These are phyloP conservation scores for Turritopsis dohrnii DNA, from an alignment of 30 jellyfish, hydroid and myxozoan species.

Conservation along the genomic window DNA sequence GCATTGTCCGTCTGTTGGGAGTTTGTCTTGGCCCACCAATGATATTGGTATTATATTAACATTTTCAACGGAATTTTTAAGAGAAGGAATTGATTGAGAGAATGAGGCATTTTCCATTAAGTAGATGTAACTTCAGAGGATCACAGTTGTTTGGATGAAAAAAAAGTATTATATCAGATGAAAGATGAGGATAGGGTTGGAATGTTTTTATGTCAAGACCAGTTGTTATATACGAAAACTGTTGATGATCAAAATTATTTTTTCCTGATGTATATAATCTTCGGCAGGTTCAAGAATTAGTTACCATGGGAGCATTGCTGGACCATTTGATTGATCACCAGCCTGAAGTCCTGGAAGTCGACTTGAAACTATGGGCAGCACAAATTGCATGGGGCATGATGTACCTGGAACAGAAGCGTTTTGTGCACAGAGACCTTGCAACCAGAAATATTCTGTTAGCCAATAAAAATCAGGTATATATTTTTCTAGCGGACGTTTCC, in stretches of 20 bases:
- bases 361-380: conserved; percentile 85
- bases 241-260: no score
- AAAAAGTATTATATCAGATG: no score
- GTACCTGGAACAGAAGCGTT: conserved; percentile 75
- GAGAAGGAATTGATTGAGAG: no score
- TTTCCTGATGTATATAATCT: no score
- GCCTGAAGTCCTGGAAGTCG: conserved; percentile 44
- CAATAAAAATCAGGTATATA: conserved; percentile 57
- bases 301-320: conserved; percentile 86
- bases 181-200: no score
- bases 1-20: conserved; percentile 86
- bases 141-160: no score
- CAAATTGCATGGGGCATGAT: conserved; percentile 97
- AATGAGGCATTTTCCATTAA: no score
- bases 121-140: no score
- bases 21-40: conserved; percentile 97
- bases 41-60: conserved; percentile 90
- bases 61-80: no score
- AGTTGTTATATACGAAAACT: no score
- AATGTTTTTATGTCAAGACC: no score
- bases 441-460: conserved; percentile 74
- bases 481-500: background rate
- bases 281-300: conserved; percentile 80
- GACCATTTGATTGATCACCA: conserved; percentile 80
- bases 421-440: conserved; percentile 93